A percentile compares a stretch with the other conserved stretches of the same genome.
These are phyloP conservation scores for Scaptomyza caliginosa DNA, from an alignment of 2,888 invertebrate species.

Conservation along the genomic window DNA sequence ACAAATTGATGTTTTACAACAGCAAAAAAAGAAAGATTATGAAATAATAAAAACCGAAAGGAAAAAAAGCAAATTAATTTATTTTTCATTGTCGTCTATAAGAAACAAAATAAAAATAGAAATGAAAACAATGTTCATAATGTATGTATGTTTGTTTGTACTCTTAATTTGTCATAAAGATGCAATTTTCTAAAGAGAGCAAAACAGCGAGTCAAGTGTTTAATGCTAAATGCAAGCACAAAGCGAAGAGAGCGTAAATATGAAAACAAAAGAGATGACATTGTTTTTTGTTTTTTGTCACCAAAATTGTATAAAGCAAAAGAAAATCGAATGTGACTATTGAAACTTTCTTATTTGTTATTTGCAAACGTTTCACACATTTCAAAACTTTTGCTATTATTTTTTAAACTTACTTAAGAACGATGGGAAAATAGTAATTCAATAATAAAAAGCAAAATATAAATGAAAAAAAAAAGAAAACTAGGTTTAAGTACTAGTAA, in stretches of 20 bases:
- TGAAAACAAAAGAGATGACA: slow-evolving; percentile 26
- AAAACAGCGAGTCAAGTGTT: slow-evolving; percentile 25
- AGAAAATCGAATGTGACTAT: slow-evolving; percentile 2
- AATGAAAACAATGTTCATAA: slow-evolving; percentile 26
- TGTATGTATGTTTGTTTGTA: slow-evolving; percentile 13
- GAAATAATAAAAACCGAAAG: slow-evolving; percentile 16
- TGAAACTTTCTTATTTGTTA: slow-evolving; percentile 22
- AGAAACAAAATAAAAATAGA: not conserved
- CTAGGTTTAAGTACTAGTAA: slow-evolving; percentile 49
- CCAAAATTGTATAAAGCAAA: slow-evolving; percentile 25
- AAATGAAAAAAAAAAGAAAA: slow-evolving; percentile 10
- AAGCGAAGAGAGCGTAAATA: slow-evolving; percentile 37
- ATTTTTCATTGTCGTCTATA: slow-evolving; percentile 25
- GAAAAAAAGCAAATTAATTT: slow-evolving; percentile 13
- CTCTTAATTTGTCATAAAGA: slow-evolving; percentile 24
- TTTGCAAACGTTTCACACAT: slow-evolving; percentile 36
- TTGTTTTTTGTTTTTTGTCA: slow-evolving; percentile 25
- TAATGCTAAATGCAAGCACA: slow-evolving; percentile 46
- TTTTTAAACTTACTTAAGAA: slow-evolving; percentile 12
- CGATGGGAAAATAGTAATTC: slow-evolving; percentile 18
- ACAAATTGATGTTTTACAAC: slow-evolving; percentile 20
- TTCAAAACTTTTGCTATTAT: slow-evolving; percentile 20
- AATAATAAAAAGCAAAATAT: slow-evolving; percentile 5
- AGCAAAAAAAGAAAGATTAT: slow-evolving; percentile 27
- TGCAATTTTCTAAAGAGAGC: slow-evolving; percentile 5